Evolutionary conservation across 2,113 vertebrate genomes (phyloP), one percentile per base, ranked within the genome.

Genomic region (Ochotona princeps): DNA sequence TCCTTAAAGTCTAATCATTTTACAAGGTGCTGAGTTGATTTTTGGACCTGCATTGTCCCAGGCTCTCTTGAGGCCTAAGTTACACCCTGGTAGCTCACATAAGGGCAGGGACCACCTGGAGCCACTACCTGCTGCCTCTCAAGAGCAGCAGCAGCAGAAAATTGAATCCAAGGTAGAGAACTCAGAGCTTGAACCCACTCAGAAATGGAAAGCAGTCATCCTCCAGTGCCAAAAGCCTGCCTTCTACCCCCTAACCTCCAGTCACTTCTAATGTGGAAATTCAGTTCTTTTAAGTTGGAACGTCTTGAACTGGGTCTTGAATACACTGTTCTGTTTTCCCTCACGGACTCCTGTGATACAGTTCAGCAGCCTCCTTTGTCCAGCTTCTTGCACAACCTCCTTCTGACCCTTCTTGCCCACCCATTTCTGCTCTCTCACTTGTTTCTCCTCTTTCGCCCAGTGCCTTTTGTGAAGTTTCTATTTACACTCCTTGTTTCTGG

Each of bases 231-330:
- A 57, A 57, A 57, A 57, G 54, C 54, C 54, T 57, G 17, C 54
- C 54, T 57, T 18, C 18, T 18, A 54, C 26, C n/a, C 23, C 6
- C 54, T 15, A 54, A 17, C 54, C 54, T 12, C 9, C 54, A 57
- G 23, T 13, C 7, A 49, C 38, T 69, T 86, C 57, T 30, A 60
- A 25, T 61, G 20, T 86, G 5, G 14, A 35, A 6, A 35, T 78
- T 85, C 9, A 7, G 17, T 69, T 91, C 38, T 63, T 65, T 93
- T 38, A 65, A 54, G 73, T 90, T 32, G 57, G 30, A 20, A 80
- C 89, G 25, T 61, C 74, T 88, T 79, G 49, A 28, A 90, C 82
- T 2, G 9, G 73, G 23, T 93, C 51, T 89, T 81, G 78, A 95
- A 17, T 92, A 47, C 47, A 67, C 38, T 88, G 69, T 90, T 54